These are phyloP conservation scores for Thysanoteuthis rhombus DNA, from an alignment of 2,888 invertebrate species.

Conservation along the genomic window DNA sequence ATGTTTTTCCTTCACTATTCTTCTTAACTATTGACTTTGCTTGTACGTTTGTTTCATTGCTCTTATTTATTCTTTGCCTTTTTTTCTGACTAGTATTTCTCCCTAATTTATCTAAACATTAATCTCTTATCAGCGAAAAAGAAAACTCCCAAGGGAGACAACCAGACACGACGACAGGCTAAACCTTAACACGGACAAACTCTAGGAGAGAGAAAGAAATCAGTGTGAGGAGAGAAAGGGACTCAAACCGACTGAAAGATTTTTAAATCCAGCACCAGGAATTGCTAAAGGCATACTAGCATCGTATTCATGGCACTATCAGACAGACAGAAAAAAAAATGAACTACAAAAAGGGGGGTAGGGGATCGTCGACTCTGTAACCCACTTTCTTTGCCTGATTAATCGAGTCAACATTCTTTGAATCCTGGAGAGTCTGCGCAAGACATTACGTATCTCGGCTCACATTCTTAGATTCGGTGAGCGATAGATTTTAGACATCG, in stretches of 20 bases:
- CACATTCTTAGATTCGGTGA: neutral
- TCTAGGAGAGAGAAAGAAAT: neutral
- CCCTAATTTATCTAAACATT: neutral
- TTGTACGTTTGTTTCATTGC: no score
- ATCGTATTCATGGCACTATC: neutral
- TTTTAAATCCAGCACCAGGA: neutral
- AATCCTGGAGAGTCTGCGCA: neutral
- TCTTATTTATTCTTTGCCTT: neutral
- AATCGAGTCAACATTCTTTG: slow-evolving; percentile 12
- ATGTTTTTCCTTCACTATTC: no score
- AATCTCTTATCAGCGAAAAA: neutral
- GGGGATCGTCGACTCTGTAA: neutral
- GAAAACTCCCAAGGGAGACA: neutral
- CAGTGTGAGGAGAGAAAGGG: neutral
- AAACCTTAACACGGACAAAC: neutral
- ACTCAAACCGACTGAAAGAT: neutral
- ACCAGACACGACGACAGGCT: neutral
- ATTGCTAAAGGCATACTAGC: neutral
- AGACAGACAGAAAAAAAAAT: neutral
- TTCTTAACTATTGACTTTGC: no score
- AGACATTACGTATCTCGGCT: neutral
- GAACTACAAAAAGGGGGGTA: neutral
- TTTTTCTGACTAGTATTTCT: neutral
- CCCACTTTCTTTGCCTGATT: neutral
- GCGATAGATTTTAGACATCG: neutral